Evolutionary conservation across 2,888 invertebrate genomes (phyloP).

Genomic region (Hydrotaea diabolus): DNA sequence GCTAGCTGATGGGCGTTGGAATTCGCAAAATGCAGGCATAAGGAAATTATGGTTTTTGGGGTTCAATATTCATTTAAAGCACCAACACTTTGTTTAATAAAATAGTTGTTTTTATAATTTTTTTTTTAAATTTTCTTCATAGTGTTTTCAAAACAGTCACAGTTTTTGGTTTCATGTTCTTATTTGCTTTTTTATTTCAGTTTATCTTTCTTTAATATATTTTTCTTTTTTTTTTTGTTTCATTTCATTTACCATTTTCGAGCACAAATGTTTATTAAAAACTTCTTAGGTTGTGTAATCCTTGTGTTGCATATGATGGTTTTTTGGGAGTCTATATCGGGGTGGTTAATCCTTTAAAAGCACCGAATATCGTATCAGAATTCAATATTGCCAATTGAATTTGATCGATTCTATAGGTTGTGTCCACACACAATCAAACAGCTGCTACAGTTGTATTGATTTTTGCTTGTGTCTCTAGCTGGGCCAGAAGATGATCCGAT

Average conservation of each 20-base stretch:
- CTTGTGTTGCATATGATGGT: conserved; percentile 51
- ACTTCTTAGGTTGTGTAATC: conserved; percentile 62
- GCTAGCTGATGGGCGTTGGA: background rate
- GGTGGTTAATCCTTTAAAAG: conserved; percentile 69
- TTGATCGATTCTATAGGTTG: conserved; percentile 75
- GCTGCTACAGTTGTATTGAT: conserved; percentile 59
- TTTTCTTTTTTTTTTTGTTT: conserved; percentile 34
- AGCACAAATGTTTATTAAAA: conserved; percentile 71
- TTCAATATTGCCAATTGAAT: conserved; percentile 78
- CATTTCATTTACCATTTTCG: conserved; percentile 74
- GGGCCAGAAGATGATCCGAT: conserved; percentile 17
- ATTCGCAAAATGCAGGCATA: background rate
- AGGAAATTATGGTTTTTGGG: background rate
- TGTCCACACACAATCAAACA: conserved; percentile 48
- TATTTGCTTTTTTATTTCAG: conserved; percentile 39
- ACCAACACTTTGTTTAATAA: too few relatives aligned
- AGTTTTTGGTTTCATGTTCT: conserved; percentile 23
- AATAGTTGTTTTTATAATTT: background rate
- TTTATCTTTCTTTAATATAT: conserved; percentile 61
- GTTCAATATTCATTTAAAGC: too few relatives aligned
- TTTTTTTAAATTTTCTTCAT: background rate
- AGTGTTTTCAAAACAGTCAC: conserved; percentile 31
- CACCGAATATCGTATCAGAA: conserved; percentile 77
- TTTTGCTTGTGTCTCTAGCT: conserved; percentile 43
- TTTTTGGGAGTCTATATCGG: too few relatives aligned